Base-by-base conservation (phyloP, 2,113 vertebrate genomes). In the Myotis brandtii region DNA sequence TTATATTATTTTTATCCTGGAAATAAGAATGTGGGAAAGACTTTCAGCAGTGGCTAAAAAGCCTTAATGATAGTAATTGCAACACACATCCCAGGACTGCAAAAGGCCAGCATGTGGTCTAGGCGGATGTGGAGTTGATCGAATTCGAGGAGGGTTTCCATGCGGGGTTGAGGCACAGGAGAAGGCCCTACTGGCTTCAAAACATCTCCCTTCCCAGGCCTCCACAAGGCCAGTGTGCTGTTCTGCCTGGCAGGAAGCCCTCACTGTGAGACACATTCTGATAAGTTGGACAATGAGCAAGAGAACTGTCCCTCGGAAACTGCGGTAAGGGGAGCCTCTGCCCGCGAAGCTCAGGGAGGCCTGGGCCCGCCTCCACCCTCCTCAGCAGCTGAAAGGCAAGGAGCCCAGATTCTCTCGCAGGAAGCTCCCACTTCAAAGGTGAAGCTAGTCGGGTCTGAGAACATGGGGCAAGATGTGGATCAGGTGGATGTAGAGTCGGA, bases 1-100 rank as follows among this genome's bases (percentile, higher is more conserved):
- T 89, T 82, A 70, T 34, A 88, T 95, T 91, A 69, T 62, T 94
- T 94, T 96, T 93, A 95, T 75, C 80, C 77, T 75, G 17, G 48
- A 94, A 95, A 93, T 91, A 64, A 95, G 96, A 89, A 69, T 86
- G 14, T 91, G 62, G 75, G 75, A 77, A 91, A 91, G 34, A 79
- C 27, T 83, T 83, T 82, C 13, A 69, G 82, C 67, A 73, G 67
- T 64, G 77, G 64, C 23, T 54, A 86, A 70, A 67, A 86, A 81
- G 64, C 25, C 30, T 94, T n/a, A 69, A 34, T 93, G 72, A 83
- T 40, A 69, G 81, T 83, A 69, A 54, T 13, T 27, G 27, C 27
- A 93, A 40, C 2, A 89, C 66, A 64, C 72, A 80, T 64, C 70
- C 13, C 50, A 93, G 66, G n/a, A 80, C 69, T 89, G 92, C 34